Base-by-base conservation (phyloP, 2,797 vertebrate genomes). In the Coluber constrictor region DNA sequence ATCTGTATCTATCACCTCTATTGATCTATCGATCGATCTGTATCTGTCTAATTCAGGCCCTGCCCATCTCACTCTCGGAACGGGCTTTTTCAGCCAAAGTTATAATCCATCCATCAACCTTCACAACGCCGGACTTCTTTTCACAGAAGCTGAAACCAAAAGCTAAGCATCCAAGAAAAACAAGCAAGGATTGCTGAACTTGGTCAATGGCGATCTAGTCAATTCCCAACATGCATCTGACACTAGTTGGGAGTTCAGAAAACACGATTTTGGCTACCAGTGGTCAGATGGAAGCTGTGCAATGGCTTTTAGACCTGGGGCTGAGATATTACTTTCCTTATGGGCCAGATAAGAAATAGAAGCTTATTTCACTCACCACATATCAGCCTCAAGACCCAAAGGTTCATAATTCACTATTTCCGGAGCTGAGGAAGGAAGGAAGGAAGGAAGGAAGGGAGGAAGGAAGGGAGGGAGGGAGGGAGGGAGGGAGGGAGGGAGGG, bases 401-500 rank as follows among this genome's bases (percentile, higher is more conserved):
- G 99, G 99, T 79, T 99, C 99, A 0, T 99, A 99, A 97, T 99
- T 99, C 89, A 99, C 99, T 0, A 99, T 99, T 98, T 99, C 99
- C 0, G 99, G 99, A 87, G 99, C 99, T 99, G 97, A 29, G 6
- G 8, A 37, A 18, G n/a, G 7, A 9, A 37, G 32, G 70, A 1
- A 16, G 32, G n/a, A 5, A 32, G 5, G 66, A 3, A 32, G 13
- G n/a, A 2, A 7, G 12, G 29, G 1, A 4, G 27, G 10, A 10
- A 27, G 27, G 27, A 10, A 10, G 27, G 25, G 1, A 23, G 20
- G 20, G 59, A 61, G 61, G 63, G 2, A 32, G 63, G 25, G 47
- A 47, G 59, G 59, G 9, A 60, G 6, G 20, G 2, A 23, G 18
- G 37, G 37, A 37, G n/a, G n/a, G n/a, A n/a, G n/a, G n/a, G n/a